Base-by-base conservation (phyloP, 92 coral and sea anemone genomes). In the Actinernus sp. region DNA sequence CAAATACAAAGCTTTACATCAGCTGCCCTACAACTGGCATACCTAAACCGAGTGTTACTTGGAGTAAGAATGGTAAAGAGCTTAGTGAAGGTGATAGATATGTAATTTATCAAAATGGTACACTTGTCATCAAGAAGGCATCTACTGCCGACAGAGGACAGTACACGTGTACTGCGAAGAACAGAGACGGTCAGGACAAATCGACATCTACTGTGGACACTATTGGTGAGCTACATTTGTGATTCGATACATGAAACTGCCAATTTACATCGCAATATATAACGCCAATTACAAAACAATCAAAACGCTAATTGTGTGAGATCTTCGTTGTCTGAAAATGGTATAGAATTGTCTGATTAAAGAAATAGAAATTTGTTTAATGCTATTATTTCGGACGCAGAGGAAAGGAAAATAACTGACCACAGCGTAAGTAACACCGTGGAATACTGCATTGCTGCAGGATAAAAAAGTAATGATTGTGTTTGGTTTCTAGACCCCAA, bases 1-100 rank as follows among this genome's bases (percentile, higher is more conserved):
- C 78, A 26, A 37, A 62, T 17, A 87, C 82, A 51, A 65, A 63
- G 26, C 51, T 87, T 34, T 65, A 80, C 25, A 46, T 87, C 27
- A 49, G 53, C 37, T 92, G 97, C 64, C 55, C 66, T 14, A 82
- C 78, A 12, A 71, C 70, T 47, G 97, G 97, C 5, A 31, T 69
- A 25, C 97, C 97, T 39, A 60, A 26, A 29, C 97, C 97, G 34
- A 47, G 56, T 2, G 76, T 88, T 24, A 43, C 72, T 34, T 92
- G 97, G 97, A 49, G 26, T 10, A 83, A 43, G 67, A 60, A 68
- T 31, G 93, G 93, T 16, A 44, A 40, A 13, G 29, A 28, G 33
- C 24, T 92, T 31, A 39, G 22, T 13, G 37, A 40, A 0, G 72
- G 41, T 3, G 21, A 30, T 29, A 20, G 22, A 11, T 48, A 46